A percentile compares a stretch with the other conserved stretches of the same genome.
These are phyloP conservation scores for Phaonia tiefii DNA, from an alignment of 2,888 invertebrate genomes.

Conservation along the genomic window DNA sequence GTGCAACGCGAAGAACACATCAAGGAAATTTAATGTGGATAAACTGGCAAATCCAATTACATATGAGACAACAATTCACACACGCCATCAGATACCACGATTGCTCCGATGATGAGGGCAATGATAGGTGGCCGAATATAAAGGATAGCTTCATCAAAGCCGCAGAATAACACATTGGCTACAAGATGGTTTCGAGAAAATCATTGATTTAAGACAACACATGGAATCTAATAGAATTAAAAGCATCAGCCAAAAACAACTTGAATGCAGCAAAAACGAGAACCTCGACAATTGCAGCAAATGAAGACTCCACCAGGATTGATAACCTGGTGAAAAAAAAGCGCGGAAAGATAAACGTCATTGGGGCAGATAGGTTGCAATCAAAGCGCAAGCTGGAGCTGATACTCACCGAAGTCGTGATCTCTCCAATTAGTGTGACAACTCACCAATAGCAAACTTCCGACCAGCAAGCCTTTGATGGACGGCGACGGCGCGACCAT, in stretches of 20 bases:
- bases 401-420: not conserved
- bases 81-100: not conserved
- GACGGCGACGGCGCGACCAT: not conserved
- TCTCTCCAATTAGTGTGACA: not conserved
- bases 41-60: not conserved
- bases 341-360: not conserved
- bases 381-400: not conserved
- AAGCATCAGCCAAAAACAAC: too few relatives aligned
- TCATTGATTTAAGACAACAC: not conserved
- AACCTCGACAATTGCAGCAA: not conserved
- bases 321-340: not conserved
- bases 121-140: not conserved
- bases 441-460: too few relatives aligned
- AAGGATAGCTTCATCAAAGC: not conserved
- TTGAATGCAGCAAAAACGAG: constrained; percentile 3
- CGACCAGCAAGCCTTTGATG: too few relatives aligned
- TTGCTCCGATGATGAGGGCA: not conserved
- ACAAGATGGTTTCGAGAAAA: not conserved
- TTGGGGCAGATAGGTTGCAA: not conserved
- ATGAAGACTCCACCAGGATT: not conserved
- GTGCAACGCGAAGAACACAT: too few relatives aligned
- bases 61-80: not conserved
- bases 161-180: not conserved
- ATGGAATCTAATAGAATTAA: too few relatives aligned
- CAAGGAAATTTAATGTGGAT: too few relatives aligned